Percentiles rank a stretch among this genome's conserved stretches.
Conservation (phyloP, 2,113 vertebrate genomes). For the Pycnonotus jocosus region DNA sequence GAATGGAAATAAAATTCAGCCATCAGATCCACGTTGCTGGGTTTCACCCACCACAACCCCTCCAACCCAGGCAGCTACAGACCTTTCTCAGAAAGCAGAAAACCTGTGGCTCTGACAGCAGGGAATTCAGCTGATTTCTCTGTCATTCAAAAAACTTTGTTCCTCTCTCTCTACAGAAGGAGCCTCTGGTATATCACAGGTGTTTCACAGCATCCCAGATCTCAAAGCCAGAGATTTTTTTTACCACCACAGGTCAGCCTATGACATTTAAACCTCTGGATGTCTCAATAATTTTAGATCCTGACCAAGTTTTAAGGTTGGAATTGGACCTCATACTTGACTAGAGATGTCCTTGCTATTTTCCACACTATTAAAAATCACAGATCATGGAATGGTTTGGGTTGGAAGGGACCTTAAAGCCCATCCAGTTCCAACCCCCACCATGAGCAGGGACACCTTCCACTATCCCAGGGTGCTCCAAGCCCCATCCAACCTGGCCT, state of each 20-base stretch:
- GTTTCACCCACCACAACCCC: not conserved
- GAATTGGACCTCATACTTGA: not conserved
- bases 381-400: not conserved
- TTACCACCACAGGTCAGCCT: not conserved
- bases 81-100: not conserved
- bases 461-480: not conserved
- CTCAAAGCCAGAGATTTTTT: not conserved
- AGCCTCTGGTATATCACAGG: not conserved
- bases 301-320: not conserved
- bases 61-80: not conserved
- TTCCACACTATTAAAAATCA: not conserved
- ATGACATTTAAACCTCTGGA: not conserved
- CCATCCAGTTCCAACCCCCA: not conserved
- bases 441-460: not conserved
- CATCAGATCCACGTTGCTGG: not conserved
- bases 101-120: not conserved
- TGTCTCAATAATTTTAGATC: not conserved
- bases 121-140: not conserved
- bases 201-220: not conserved
- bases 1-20: constrained; percentile 8
- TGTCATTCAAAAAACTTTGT: not conserved
- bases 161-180: not conserved
- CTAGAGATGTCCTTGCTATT: not conserved
- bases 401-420: not conserved
- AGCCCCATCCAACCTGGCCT: not conserved